These are phyloP conservation scores for Phrynocephalus vlangalii DNA, from an alignment of 2,797 vertebrate species.

Conservation along the genomic window DNA sequence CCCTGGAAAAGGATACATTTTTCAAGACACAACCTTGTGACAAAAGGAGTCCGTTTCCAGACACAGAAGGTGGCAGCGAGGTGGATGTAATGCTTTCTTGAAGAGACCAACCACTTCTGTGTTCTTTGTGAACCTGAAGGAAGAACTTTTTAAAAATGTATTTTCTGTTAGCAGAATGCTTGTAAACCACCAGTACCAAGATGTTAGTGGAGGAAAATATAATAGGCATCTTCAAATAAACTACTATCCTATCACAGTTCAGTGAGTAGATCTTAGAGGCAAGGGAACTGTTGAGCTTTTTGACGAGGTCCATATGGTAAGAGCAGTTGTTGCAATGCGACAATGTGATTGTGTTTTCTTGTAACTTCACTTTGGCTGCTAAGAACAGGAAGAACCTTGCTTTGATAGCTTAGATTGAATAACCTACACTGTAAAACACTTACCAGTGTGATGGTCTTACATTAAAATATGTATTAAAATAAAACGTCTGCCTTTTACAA, in stretches of 20 bases:
- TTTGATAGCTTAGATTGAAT: not conserved
- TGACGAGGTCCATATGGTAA: not conserved
- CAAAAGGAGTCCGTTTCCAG: not conserved
- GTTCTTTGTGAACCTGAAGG: not conserved
- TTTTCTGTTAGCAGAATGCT: not conserved
- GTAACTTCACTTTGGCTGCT: not conserved
- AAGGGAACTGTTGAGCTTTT: not conserved
- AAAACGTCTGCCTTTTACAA: not conserved
- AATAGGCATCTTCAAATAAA: not conserved
- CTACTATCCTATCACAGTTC: not conserved
- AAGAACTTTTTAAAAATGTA: not conserved
- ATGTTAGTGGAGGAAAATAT: not conserved
- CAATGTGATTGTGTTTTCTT: not conserved
- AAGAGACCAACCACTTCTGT: not conserved
- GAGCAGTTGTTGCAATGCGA: not conserved
- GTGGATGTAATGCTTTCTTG: not conserved
- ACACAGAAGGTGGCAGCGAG: not conserved
- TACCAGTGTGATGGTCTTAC: not conserved
- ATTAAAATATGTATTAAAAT: not conserved
- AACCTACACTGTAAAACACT: too few relatives aligned
- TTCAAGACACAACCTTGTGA: conserved; percentile 55
- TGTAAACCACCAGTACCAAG: not conserved
- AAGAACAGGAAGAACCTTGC: not conserved
- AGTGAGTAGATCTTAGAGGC: not conserved
- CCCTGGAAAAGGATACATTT: conserved; percentile 85